Conservation (phyloP, 2,888 invertebrate species). For the Spisula subtruncata region DNA sequence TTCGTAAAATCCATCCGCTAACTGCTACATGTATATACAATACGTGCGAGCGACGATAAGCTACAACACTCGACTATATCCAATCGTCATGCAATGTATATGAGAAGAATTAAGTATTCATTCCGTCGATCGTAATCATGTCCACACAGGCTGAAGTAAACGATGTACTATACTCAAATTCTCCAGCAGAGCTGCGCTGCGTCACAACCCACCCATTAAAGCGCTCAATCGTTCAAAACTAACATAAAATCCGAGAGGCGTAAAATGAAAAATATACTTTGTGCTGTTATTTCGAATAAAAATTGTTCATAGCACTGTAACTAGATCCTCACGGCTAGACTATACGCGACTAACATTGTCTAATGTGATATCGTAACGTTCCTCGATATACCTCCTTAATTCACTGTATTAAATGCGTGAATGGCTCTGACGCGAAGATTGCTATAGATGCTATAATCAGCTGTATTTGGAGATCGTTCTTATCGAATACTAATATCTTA, state of each 20-base stretch:
- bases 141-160: slow-evolving; percentile 18
- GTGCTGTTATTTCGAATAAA: slow-evolving; percentile 32
- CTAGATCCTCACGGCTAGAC: slow-evolving; percentile 32
- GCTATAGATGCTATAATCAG: background rate
- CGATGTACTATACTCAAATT: background rate
- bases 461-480: slow-evolving; percentile 27
- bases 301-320: slow-evolving; percentile 22
- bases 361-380: slow-evolving; percentile 38
- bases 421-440: slow-evolving; percentile 18
- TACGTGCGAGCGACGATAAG: slow-evolving; percentile 26
- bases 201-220: slow-evolving; percentile 40
- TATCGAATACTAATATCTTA: slow-evolving; percentile 47
- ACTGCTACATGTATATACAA: background rate
- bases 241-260: slow-evolving; percentile 56
- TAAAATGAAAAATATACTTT: slow-evolving; percentile 48
- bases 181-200: background rate
- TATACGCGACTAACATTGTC: slow-evolving; percentile 30
- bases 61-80: slow-evolving; percentile 24
- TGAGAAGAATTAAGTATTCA: slow-evolving; percentile 19
- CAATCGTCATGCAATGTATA: slow-evolving; percentile 28
- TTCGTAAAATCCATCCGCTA: slow-evolving; percentile 24
- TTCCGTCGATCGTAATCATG: background rate
- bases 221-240: slow-evolving; percentile 53
- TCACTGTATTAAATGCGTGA: slow-evolving; percentile 36
- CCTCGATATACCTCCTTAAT: background rate